These are phyloP conservation scores for Aromia moschata DNA, from an alignment of 2,888 invertebrate genomes.

Conservation along the genomic window DNA sequence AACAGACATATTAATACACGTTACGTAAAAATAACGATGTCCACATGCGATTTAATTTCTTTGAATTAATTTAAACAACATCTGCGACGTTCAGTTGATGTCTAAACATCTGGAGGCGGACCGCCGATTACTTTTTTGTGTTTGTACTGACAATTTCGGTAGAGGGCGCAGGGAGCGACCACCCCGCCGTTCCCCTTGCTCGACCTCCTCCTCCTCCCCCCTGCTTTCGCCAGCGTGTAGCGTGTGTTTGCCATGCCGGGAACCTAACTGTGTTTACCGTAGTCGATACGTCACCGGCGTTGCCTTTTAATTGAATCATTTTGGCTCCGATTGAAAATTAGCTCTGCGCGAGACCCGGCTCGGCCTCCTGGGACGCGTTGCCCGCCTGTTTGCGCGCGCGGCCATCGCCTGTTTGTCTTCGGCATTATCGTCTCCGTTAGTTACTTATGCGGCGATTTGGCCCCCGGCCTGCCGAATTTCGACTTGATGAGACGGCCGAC, in stretches of 20 bases:
- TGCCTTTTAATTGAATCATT: constrained; percentile 51
- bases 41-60: too few species aligned
- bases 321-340: constrained; percentile 50
- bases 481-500: background rate
- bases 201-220: too few species aligned
- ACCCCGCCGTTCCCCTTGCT: background rate
- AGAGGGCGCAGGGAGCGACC: background rate
- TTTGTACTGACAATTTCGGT: too few species aligned
- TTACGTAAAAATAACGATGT: too few species aligned
- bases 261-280: constrained; percentile 44
- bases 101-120: too few species aligned
- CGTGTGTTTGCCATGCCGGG: constrained; percentile 28
- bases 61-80: too few species aligned
- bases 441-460: constrained; percentile 14
- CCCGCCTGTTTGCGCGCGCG: constrained; percentile 26
- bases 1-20: too few species aligned
- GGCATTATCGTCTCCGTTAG: constrained; percentile 31
- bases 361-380: constrained; percentile 19
- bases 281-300: constrained; percentile 43
- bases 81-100: too few species aligned
- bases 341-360: constrained; percentile 37
- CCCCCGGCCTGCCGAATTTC: background rate
- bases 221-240: too few species aligned
- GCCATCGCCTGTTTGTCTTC: constrained; percentile 32
- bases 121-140: too few species aligned